Conservation (phyloP, 2,797 vertebrate genomes). For the Jordanella pulchra region DNA sequence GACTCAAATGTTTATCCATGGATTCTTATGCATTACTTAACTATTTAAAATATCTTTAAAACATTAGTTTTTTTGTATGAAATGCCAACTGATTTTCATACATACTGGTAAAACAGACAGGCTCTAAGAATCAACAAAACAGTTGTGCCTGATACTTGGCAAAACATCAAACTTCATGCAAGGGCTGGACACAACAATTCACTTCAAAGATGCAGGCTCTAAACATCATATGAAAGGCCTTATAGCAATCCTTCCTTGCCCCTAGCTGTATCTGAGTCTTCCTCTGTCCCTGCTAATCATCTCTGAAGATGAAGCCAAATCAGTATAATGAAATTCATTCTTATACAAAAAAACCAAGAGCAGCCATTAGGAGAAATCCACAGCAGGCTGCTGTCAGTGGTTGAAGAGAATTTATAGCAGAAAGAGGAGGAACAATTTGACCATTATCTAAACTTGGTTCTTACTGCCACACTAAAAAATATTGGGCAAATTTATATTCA, state of each 20-base stretch:
- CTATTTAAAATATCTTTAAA: too few species aligned
- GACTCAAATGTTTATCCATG: background rate
- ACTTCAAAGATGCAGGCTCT: background rate
- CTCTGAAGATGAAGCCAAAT: background rate
- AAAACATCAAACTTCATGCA: background rate
- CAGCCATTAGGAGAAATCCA: too few species aligned
- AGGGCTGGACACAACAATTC: background rate
- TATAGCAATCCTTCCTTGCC: background rate
- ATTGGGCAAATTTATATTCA: background rate
- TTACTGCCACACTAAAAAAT: background rate
- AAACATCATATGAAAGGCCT: background rate
- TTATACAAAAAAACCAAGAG: background rate
- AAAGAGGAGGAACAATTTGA: background rate
- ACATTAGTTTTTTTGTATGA: background rate
- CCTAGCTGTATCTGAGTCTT: background rate
- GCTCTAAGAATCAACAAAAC: background rate
- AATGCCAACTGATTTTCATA: background rate
- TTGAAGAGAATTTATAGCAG: background rate
- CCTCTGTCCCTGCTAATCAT: background rate
- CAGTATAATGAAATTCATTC: background rate
- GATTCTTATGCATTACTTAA: background rate
- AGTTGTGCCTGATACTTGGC: background rate
- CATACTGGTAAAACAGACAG: background rate
- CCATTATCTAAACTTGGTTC: background rate
- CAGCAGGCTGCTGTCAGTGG: background rate